Base-by-base conservation (phyloP, 2,113 vertebrate species). In the Marmota monax region DNA sequence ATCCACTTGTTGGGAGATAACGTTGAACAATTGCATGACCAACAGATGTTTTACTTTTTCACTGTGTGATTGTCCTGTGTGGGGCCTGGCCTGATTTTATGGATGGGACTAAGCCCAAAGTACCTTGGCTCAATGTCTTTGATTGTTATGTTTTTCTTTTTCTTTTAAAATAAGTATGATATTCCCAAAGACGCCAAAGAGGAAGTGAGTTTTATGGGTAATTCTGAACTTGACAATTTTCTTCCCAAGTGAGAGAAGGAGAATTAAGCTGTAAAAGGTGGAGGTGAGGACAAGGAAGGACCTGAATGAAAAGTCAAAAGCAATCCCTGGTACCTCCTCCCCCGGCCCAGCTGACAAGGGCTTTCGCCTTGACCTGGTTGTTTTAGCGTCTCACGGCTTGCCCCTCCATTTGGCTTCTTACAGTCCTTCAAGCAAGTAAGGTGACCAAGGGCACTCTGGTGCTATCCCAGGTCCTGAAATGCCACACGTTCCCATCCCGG, bases 401-500 rank as follows among this genome's bases (percentile, higher is more conserved):
- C 22, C 69, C 90, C 65, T 74, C 72, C n/a, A 27, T 27, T 27
- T 76, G 22, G 23, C 27, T 67, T 82, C 93, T 80, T 34, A 20
- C 25, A 67, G 16, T 74, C 88, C 90, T 88, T 77, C 82, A 34
- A 70, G 37, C 53, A 18, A 84, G 58, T 13, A 29, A 56, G 73
- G 65, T 4, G 56, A 29, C 45, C 0, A 0, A n/a, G 90, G 32
- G 45, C 51, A 67, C n/a, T 12, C 61, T 84, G 97, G 88, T 4
- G 29, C 93, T 96, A 79, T 97, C 97, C 97, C 20, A 0, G 56
- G 96, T 98, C 27, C 97, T 98, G 97, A 94, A 97, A 96, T 37
- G 82, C 87, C 65, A 56, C 10, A 0, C n/a, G n/a, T 90, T 93
- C 87, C 92, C 25, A 23, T 91, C 93, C 72, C 18, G 1, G 53